Evolutionary conservation across 2,797 vertebrate species (phyloP), one percentile per base, ranked within the genome.

Genomic region (Adrianichthys oophorus): DNA sequence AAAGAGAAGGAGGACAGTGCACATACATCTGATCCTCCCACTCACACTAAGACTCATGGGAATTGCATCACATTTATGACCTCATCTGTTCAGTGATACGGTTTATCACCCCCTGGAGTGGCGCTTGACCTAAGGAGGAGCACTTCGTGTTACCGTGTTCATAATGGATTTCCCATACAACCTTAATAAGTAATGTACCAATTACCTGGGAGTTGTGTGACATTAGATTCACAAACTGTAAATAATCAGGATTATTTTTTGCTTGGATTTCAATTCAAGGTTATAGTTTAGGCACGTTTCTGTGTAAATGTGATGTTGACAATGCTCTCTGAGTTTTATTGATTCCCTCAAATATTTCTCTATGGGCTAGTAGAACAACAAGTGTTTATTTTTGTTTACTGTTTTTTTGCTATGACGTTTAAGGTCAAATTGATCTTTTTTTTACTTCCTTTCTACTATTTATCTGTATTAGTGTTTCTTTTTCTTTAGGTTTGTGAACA

Each of bases 11-110:
- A 74, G 32, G 21, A 60, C 49, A 32, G 7, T 15, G 16, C 43
- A 42, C 52, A 55, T 51, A 52, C 68, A 48, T 41, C 41, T 55
- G 18, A 46, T 49, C 57, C 37, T 49, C 52, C 6, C 55, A 54
- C 48, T 37, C 51, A 68, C 52, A 46, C 44, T 14, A 15, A 37
- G 48, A 66, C 66, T 57, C 80, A 61, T 4, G 70, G 62, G 83
- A 56, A 85, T 87, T 87, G 70, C 80, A 61, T 90, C 85, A 89
- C 80, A 59, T 56, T 47, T 65, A 86, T 90, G 84, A 91, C 72
- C 71, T 91, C 84, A 90, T 88, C 72, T 0, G 19, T 70, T 65
- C 64, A 75, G 58, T 52, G 64, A 67, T 77, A 73, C 68, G 72
- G 70, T 78, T 80, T 63, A 84, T 82, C 55, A 43, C 72, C 65